Evolutionary conservation across 2,888 invertebrate species (phyloP), one percentile per base, ranked within the genome.

Genomic region (Drosophila hamatofila): DNA sequence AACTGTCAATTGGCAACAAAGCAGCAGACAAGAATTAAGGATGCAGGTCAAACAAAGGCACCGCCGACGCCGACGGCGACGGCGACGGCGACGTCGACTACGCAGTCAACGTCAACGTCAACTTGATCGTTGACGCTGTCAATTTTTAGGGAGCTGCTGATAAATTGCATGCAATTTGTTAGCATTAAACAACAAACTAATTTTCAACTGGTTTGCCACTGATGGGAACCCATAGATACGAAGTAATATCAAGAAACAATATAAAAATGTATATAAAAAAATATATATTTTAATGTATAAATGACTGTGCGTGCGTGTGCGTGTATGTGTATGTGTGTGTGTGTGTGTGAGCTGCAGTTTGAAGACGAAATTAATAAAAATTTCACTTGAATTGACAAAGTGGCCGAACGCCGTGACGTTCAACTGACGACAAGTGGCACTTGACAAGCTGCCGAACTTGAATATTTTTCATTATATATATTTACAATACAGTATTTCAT

Each of bases 341-440:
- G 44, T 57, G 57, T 63, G 54, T 72, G 52, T 61, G 65, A 55
- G 84, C 71, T 87, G 83, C 89, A 83, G 75, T 78, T 80, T 80
- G 39, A 78, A 87, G 80, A 77, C 85, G 85, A 90, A 90, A 90
- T 90, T 90, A 90, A 90, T 89, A 90, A 90, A 90, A 88, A 90
- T 89, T 88, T 90, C 89, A 90, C 90, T 89, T 89, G 91, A 89
- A 88, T 88, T 90, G 89, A 84, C 90, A 90, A 90, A 86, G 90
- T 89, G 89, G 82, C 86, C 80, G 88, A 83, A 80, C 85, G 79
- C 86, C 90, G 89, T 89, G 91, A 89, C 91, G 90, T 86, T 79
- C 85, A 72, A 88, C 81, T 78, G 89, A 87, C 89, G 86, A 89
- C 88, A 90, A 89, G 90, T 90, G 88, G 60, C 90, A 85, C 89